Base-by-base conservation (phyloP, 2,797 vertebrate species). In the Perodicticus potto region DNA sequence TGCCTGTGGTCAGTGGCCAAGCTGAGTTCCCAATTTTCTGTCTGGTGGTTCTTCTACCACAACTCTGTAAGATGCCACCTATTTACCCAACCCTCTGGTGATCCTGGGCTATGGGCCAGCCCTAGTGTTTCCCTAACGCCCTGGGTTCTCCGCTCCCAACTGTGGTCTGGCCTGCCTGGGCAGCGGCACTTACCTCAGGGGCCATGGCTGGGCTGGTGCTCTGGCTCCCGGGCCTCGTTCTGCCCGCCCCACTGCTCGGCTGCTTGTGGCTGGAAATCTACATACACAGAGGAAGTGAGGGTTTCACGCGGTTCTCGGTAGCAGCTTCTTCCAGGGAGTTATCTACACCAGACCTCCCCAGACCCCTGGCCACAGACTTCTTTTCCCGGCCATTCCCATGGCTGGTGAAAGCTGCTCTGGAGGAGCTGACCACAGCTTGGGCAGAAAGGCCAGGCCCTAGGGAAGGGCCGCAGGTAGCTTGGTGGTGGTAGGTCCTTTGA, bases 251-350 rank as follows among this genome's bases (percentile, higher is more conserved):
- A 95, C 93, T 93, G 93, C 94, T 70, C 92, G 95, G 91, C 76
- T 55, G 94, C 86, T 96, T 97, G 97, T 97, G 97, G 97, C 97
- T 70, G 70, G 76, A 85, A 96, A 92, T 82, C 40, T 83, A 74
- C 2, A 13, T 86, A n/a, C 61, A 84, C 83, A 97, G 96, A 98
- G 97, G 97, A 98, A 98, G 96, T 97, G 85, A 96, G 59, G 83
- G 59, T 87, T 97, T 96, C 90, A 72, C 61, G 3, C 27, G 27
- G 72, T 82, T 96, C 67, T 96, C 8, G 16, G 74, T 55, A 53
- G 85, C 93, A 69, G n/a, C 81, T 49, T 96, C 93, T 96, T 95
- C 95, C 94, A 91, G 82, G 67, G 72, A 77, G 57, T 95, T 69
- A 61, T 77, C 40, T 83, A 37, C 7, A 70, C 49, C 49, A 86